Conservation (phyloP, 2,113 vertebrate genomes). For the Aepyceros melampus region DNA sequence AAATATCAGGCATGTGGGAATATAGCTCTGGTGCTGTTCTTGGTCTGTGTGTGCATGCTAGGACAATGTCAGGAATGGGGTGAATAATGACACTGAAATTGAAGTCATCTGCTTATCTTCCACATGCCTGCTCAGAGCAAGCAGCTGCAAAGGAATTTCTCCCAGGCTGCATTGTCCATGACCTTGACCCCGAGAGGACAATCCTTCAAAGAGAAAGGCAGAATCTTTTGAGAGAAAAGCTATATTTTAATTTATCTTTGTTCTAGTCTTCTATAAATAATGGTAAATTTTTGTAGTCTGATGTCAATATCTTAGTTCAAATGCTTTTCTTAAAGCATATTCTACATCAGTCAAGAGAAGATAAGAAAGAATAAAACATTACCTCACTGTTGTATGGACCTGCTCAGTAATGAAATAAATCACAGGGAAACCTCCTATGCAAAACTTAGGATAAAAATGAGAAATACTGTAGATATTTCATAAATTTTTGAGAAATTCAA, state of each 20-base stretch:
- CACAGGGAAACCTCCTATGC: background rate
- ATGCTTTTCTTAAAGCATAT: background rate
- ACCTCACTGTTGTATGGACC: background rate
- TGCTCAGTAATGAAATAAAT: background rate
- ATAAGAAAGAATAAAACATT: background rate
- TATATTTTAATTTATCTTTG: conserved; percentile 37
- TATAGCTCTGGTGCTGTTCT: background rate
- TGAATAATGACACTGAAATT: conserved; percentile 57
- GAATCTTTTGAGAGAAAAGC: conserved; percentile 35
- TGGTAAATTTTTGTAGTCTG: background rate
- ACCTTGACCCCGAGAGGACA: conserved; percentile 42
- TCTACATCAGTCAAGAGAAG: background rate
- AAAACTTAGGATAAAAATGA: background rate
- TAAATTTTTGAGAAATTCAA: background rate
- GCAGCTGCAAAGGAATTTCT: conserved; percentile 59
- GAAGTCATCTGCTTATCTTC: conserved; percentile 54
- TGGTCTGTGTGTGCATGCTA: background rate
- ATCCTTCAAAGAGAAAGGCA: conserved; percentile 55
- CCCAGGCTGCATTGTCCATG: conserved; percentile 24
- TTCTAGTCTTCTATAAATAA: conserved; percentile 40
- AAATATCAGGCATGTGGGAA: conserved; percentile 43
- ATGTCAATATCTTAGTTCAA: conserved; percentile 25
- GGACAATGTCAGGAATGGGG: conserved; percentile 32
- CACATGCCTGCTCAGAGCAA: background rate
- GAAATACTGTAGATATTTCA: background rate